Base-by-base conservation (phyloP, 2,888 invertebrate species). In the Cephus nigrinus region DNA sequence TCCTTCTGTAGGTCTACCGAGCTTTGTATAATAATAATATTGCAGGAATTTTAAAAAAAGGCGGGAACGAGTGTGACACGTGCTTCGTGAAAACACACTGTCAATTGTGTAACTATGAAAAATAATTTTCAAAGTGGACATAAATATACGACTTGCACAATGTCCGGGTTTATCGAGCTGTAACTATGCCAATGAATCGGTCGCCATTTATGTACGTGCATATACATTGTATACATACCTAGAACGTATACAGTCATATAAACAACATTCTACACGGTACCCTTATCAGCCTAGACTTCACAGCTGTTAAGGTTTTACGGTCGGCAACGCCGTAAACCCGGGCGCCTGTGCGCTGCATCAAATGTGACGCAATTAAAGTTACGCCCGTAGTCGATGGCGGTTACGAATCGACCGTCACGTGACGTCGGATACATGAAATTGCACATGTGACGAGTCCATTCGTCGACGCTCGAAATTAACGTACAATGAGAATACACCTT, bases 231-330 rank as follows among this genome's bases (percentile, higher is more conserved):
- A 55, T 55, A 55, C 15, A 23, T 9, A 55, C 23, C 55, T 23
- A 55, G 23, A 71, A 69, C 69, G 81, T 80, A 82, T 82, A 76
- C 81, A 77, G 83, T 75, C 82, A 81, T 78, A 79, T 82, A 84
- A 85, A 82, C 76, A 80, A 79, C 79, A 78, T 80, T 82, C 82
- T 82, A 79, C 78, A 81, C 79, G 84, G 74, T 77, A 81, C 79
- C 81, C 85, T 87, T 86, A 87, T 87, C 85, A 81, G 84, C 82
- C 86, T 84, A 84, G 84, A 86, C 86, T 87, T 87, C 85, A 83
- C 84, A 86, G 84, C 78, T 84, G 85, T 86, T 84, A 84, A 87
- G 84, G 84, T 83, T 86, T 86, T 86, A 87, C 85, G 83, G 80
- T 81, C 76, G 55, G 81, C 74, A 78, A 82, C 79, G 71, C 23